These are phyloP conservation scores for Hirtodrosophila cameraria DNA, from an alignment of 2,888 invertebrate genomes.

Conservation along the genomic window DNA sequence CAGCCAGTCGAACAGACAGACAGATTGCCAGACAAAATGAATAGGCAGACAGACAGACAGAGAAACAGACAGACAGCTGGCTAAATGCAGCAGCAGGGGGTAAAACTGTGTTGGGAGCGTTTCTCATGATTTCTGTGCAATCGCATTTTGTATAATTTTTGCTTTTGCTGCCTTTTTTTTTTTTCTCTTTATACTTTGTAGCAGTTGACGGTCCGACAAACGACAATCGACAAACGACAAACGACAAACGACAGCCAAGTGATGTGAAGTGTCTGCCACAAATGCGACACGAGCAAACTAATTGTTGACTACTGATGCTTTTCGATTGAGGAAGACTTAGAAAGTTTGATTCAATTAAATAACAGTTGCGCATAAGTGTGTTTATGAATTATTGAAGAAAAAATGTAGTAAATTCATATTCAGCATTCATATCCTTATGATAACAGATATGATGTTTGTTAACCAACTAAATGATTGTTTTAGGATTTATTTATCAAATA, in stretches of 20 bases:
- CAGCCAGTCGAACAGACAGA: conserved; percentile 38
- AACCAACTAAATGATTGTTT: too few relatives aligned
- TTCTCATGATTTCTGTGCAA: conserved; percentile 64
- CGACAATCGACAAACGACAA: conserved; percentile 40
- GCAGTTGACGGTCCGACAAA: conserved; percentile 50
- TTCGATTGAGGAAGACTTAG: conserved; percentile 41
- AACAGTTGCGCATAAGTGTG: not conserved
- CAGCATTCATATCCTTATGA: too few relatives aligned
- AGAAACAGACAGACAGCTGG: conserved; percentile 48
- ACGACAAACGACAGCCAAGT: conserved; percentile 54
- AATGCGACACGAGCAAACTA: conserved; percentile 65
- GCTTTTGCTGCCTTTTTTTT: conserved; percentile 20
- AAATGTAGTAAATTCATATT: too few relatives aligned
- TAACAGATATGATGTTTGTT: not conserved
- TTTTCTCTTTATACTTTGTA: conserved; percentile 18
- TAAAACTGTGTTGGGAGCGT: conserved; percentile 45
- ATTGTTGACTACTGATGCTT: conserved; percentile 57
- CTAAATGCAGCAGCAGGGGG: conserved; percentile 53
- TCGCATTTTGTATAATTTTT: conserved; percentile 59
- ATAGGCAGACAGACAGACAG: conserved; percentile 30
- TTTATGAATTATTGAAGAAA: conserved; percentile 3
- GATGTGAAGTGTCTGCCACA: conserved; percentile 61
- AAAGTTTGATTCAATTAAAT: conserved; percentile 12
- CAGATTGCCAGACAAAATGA: conserved; percentile 2
- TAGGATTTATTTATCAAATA: too few relatives aligned